phyloP scores from a whole-genome alignment of 2,888 invertebrate species.

The Mechanitis messenoides region DNA sequence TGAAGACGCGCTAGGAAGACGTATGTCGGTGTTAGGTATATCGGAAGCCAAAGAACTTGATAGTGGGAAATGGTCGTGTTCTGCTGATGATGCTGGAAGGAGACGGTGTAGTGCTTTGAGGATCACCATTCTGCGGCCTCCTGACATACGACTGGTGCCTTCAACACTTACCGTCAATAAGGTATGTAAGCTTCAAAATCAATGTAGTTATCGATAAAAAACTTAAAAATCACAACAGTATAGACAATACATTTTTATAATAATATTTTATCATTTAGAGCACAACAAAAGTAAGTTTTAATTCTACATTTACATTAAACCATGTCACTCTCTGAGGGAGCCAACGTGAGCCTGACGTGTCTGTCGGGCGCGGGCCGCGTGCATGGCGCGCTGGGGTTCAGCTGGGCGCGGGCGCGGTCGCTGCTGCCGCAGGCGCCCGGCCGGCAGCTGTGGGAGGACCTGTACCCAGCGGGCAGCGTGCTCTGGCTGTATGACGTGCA shows the following conservation, averaged over 20 bases:
- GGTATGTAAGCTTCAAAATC: constrained; percentile 51
- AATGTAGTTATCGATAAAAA: too few species aligned
- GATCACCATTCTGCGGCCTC: constrained; percentile 78
- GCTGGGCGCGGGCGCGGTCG: constrained; percentile 88
- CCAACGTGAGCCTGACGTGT: constrained; percentile 82
- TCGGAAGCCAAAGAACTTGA: constrained; percentile 82
- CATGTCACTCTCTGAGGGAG: constrained; percentile 68
- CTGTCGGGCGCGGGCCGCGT: constrained; percentile 80
- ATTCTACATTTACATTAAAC: constrained; percentile 13
- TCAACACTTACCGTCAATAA: constrained; percentile 83
- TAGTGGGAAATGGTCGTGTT: constrained; percentile 87
- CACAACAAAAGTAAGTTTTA: background rate
- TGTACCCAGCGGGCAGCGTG: constrained; percentile 89
- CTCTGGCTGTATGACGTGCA: constrained; percentile 86
- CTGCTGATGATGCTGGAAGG: constrained; percentile 82
- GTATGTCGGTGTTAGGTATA: constrained; percentile 83
- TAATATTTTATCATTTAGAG: too few species aligned
- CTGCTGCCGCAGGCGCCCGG: constrained; percentile 84
- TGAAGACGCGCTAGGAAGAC: constrained; percentile 64
- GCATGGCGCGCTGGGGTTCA: constrained; percentile 84
- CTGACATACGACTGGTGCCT: constrained; percentile 81
- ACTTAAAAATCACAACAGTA: too few species aligned
- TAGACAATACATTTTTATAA: too few species aligned
- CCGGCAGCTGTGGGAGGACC: constrained; percentile 89
- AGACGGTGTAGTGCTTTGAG: constrained; percentile 81